phyloP scores from a whole-genome alignment of 92 coral and sea anemone genomes.

The Phenganax marumi region DNA sequence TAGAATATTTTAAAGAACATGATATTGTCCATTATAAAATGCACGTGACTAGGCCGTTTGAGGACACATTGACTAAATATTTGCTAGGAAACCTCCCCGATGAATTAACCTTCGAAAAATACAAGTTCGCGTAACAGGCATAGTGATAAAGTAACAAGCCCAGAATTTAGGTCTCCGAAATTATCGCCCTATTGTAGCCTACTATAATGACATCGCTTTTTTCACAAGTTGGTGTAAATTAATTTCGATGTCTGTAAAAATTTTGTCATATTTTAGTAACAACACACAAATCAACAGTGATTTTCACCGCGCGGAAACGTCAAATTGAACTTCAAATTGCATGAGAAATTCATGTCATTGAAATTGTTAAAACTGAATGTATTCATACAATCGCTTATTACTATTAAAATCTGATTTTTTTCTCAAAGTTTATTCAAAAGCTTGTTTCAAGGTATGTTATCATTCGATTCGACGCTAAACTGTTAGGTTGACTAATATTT shows the following conservation, averaged over 20 bases:
- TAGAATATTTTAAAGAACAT: slow-evolving; percentile 80
- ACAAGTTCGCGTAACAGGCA: slow-evolving; percentile 59
- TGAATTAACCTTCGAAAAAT: slow-evolving; percentile 57
- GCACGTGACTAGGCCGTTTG: slow-evolving; percentile 70
- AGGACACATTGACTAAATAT: slow-evolving; percentile 62
- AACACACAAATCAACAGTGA: background rate
- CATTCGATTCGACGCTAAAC: too few relatives aligned
- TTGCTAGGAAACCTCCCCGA: slow-evolving; percentile 57
- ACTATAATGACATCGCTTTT: background rate
- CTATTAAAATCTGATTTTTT: too few relatives aligned
- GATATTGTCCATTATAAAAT: slow-evolving; percentile 89
- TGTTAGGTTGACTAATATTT: too few relatives aligned
- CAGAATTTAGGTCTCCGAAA: background rate
- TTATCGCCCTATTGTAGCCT: background rate
- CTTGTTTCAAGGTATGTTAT: too few relatives aligned
- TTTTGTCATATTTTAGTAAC: background rate
- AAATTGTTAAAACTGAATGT: too few relatives aligned
- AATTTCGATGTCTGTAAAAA: background rate
- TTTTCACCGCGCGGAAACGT: slow-evolving; percentile 6
- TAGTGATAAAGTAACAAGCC: background rate
- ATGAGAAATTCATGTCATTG: background rate
- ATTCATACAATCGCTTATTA: too few relatives aligned
- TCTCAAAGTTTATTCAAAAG: too few relatives aligned
- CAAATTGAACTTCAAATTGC: slow-evolving; percentile 4
- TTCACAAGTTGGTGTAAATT: background rate